A percentile compares a stretch with the other conserved stretches of the same genome.
Evolutionary conservation across 2,797 vertebrate species (phyloP).

Genomic region (Pseudochromis fuscus): DNA sequence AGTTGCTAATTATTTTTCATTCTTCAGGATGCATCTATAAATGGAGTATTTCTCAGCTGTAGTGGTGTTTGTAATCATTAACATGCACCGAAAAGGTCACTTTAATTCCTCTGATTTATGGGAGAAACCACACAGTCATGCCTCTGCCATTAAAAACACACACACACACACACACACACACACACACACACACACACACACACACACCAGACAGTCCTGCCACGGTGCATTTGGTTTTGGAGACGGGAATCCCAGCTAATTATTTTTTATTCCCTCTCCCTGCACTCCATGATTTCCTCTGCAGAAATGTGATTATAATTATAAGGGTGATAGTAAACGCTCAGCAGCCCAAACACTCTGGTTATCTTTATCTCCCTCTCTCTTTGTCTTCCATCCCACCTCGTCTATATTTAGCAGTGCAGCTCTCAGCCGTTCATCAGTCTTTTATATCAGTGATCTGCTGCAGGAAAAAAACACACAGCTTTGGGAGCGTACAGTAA

Average conservation of each 20-base stretch:
- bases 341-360: slow-evolving; percentile 10
- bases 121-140: too few relatives aligned
- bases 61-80: not conserved
- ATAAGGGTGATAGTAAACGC: slow-evolving; percentile 36
- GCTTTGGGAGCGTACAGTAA: slow-evolving; percentile 40
- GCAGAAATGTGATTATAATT: slow-evolving; percentile 58
- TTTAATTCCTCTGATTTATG: too few relatives aligned
- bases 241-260: slow-evolving; percentile 49
- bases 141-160: too few relatives aligned
- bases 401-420: slow-evolving; percentile 73
- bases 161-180: not conserved
- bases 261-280: slow-evolving; percentile 41
- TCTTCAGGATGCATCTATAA: not conserved
- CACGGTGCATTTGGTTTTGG: slow-evolving; percentile 1
- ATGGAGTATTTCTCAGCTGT: not conserved
- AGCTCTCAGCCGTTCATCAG: slow-evolving; percentile 53
- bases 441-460: slow-evolving; percentile 41
- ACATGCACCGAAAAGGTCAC: not conserved
- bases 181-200: not conserved
- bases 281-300: slow-evolving; percentile 31
- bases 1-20: too few relatives aligned
- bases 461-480: slow-evolving; percentile 25
- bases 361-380: slow-evolving; percentile 15
- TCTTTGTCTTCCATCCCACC: slow-evolving; percentile 67
- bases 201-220: not conserved